These are phyloP conservation scores for Lithobates pipiens DNA, from an alignment of 2,797 vertebrate species.

Conservation along the genomic window DNA sequence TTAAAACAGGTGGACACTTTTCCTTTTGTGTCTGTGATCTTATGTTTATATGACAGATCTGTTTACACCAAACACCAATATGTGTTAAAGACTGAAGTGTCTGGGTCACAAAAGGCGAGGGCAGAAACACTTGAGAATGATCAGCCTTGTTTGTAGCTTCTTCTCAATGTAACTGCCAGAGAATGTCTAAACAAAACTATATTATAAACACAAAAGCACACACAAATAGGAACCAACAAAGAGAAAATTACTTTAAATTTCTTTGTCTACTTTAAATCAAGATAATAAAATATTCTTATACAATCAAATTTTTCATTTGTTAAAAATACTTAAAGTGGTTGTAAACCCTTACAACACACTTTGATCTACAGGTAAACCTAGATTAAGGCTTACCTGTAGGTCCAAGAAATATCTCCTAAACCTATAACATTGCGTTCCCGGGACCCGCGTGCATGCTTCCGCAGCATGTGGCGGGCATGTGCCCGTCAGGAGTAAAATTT, in stretches of 20 bases:
- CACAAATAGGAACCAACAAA: neutral
- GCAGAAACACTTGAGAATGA: constrained; percentile 3
- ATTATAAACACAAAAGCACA: neutral
- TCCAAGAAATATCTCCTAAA: too few species aligned
- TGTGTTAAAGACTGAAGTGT: constrained; percentile 23
- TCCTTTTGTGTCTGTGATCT: constrained; percentile 25
- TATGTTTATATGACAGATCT: constrained; percentile 25
- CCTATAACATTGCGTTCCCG: too few species aligned
- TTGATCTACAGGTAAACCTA: too few species aligned
- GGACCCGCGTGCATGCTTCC: too few species aligned
- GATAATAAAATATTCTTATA: too few species aligned
- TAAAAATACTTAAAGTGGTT: too few species aligned
- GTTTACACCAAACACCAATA: constrained; percentile 26
- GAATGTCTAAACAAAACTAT: neutral
- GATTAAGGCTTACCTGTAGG: too few species aligned
- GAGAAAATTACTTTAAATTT: neutral
- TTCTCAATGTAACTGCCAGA: constrained; percentile 2
- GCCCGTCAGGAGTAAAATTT: too few species aligned
- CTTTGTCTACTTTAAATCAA: too few species aligned
- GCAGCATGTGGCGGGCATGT: too few species aligned
- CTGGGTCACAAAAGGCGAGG: constrained; percentile 3
- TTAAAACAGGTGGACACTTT: constrained; percentile 29
- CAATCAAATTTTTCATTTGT: too few species aligned
- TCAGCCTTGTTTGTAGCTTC: constrained; percentile 13
- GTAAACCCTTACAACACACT: too few species aligned